A percentile compares a stretch with the other conserved stretches of the same genome.
These are phyloP conservation scores for Muntiacus reevesi DNA, from an alignment of 2,113 vertebrate genomes.

Conservation along the genomic window DNA sequence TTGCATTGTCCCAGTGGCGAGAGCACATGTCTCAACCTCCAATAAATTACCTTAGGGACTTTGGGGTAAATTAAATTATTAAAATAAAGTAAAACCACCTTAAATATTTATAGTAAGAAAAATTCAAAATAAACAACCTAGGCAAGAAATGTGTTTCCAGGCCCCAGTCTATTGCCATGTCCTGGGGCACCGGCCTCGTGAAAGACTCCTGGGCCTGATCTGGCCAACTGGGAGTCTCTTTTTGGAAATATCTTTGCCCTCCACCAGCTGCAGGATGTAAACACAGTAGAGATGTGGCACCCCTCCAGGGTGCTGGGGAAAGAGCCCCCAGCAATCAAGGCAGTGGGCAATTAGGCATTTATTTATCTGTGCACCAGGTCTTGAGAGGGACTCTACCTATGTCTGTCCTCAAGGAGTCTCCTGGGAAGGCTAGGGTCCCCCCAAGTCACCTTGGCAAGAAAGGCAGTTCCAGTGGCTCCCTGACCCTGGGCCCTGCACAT, in stretches of 20 bases:
- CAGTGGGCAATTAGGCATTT: background rate
- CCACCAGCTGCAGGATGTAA: slow-evolving; percentile 43
- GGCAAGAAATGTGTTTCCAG: slow-evolving; percentile 49
- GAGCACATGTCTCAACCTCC: slow-evolving; percentile 23
- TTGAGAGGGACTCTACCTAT: background rate
- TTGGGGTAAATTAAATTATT: slow-evolving; percentile 75
- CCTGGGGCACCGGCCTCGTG: background rate
- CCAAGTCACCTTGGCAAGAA: background rate
- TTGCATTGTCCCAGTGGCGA: slow-evolving; percentile 22
- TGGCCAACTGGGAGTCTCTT: background rate
- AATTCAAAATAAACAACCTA: slow-evolving; percentile 65
- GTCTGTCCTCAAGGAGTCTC: slow-evolving; percentile 19
- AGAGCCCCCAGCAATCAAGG: slow-evolving; percentile 22
- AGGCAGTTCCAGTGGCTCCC: background rate
- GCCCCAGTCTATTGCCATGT: background rate
- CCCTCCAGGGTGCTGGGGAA: background rate
- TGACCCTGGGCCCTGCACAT: background rate
- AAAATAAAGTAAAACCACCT: slow-evolving; percentile 73
- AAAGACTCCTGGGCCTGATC: background rate
- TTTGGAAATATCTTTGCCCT: background rate
- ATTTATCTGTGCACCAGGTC: slow-evolving; percentile 22
- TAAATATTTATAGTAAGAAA: slow-evolving; percentile 74
- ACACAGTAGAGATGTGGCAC: slow-evolving; percentile 13
- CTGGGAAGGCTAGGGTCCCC: background rate
- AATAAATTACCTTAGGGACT: slow-evolving; percentile 74